Conservation (phyloP, 2,888 invertebrate species). For the Drosophila antonietae region DNA sequence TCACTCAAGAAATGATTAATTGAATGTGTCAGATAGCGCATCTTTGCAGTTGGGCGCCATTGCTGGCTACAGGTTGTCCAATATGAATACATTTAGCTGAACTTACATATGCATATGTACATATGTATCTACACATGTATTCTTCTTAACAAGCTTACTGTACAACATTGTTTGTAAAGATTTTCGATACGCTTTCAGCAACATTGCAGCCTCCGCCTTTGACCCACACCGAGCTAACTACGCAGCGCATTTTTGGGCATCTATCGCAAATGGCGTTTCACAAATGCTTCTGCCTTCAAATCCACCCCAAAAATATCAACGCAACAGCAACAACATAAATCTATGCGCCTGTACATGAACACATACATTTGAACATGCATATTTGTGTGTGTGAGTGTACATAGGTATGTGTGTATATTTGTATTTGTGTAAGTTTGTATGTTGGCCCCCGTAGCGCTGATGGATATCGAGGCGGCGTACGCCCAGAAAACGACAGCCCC, state of each 20-base stretch:
- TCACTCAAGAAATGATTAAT: constrained; percentile 75
- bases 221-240: constrained; percentile 37
- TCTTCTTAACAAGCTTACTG: not conserved
- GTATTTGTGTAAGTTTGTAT: constrained; percentile 4
- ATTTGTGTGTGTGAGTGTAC: constrained; percentile 8
- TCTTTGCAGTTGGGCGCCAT: constrained; percentile 60
- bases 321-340: constrained; percentile 50
- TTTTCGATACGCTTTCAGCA: not conserved
- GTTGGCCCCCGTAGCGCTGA: constrained; percentile 43
- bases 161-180: not conserved
- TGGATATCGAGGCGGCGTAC: constrained; percentile 54
- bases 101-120: not conserved
- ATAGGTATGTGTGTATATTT: not conserved
- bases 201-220: constrained; percentile 13
- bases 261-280: constrained; percentile 56
- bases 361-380: not conserved
- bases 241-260: constrained; percentile 41
- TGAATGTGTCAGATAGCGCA: constrained; percentile 70
- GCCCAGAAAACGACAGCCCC: constrained; percentile 33
- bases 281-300: constrained; percentile 46
- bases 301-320: constrained; percentile 64
- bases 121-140: not conserved
- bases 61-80: constrained; percentile 38
- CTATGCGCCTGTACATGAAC: constrained; percentile 43
- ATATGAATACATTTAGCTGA: constrained; percentile 5